Evolutionary conservation across 2,797 vertebrate genomes (phyloP), one percentile per base, ranked within the genome.

Genomic region (Coccyzus lansbergi): DNA sequence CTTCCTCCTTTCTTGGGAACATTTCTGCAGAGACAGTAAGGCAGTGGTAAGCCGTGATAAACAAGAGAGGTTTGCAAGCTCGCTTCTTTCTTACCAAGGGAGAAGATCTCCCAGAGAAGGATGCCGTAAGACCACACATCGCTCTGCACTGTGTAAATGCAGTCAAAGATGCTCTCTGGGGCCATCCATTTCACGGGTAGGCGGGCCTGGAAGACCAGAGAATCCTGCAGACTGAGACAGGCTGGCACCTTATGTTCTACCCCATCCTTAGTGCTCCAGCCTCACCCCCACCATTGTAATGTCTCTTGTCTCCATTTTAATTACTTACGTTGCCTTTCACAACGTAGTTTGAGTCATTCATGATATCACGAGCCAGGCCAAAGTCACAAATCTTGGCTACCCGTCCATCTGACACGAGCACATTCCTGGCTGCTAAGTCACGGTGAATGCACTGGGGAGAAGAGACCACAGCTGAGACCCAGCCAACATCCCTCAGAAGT

Each of bases 171-270:
- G 92, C 99, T 99, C 96, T 99, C 99, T 1, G 99, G 99, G 22
- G 99, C 99, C 99, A 99, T 99, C 99, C 99, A 99, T 95, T 99
- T 99, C 82, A 99, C 99, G 2, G 99, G 99, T 87, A 99, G 98
- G 52, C 99, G 99, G 14, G 99, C 99, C 99, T 99, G 97, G 52
- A 95, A 94, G 55, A 89, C 80, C 76, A 94, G 28, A 70, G 74
- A 79, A 75, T 68, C 42, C 56, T 81, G 53, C 15, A n/a, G 93
- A 40, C 55, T 69, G 76, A 44, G 76, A 34, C 81, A 62, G 31
- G 33, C 71, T 70, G 84, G 34, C 53, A 85, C 56, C 33, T 69
- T n/a, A 7, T 0, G 4, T 36, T 42, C 6, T 10, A 36, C 42
- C 20, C 58, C 44, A 24, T 40, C 25, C 60, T 67, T 42, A 4